Evolutionary conservation across 2,797 vertebrate species (phyloP).

Genomic region (Remorina albescens): DNA sequence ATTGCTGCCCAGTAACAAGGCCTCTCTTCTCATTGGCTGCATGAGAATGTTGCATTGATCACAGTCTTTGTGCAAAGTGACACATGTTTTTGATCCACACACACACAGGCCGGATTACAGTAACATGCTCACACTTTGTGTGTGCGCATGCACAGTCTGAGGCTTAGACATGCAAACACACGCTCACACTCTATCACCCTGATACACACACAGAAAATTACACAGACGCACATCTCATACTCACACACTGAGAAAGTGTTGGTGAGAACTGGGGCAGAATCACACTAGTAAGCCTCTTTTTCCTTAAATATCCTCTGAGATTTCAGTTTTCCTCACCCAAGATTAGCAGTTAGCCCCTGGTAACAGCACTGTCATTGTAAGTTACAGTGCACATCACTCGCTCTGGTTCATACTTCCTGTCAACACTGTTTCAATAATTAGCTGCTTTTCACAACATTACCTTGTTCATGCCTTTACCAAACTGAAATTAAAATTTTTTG

Average conservation of each 20-base stretch:
- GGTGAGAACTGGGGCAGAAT: slow-evolving; percentile 70
- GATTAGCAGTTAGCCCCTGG: slow-evolving; percentile 71
- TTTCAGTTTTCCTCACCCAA: slow-evolving; percentile 44
- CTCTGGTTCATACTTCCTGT: slow-evolving; percentile 44
- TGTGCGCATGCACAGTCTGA: slow-evolving; percentile 25
- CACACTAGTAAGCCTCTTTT: slow-evolving; percentile 67
- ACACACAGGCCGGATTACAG: slow-evolving; percentile 68
- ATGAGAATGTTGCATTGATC: slow-evolving; percentile 79
- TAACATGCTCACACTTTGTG: slow-evolving; percentile 43
- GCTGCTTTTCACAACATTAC: slow-evolving; percentile 20
- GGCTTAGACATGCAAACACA: slow-evolving; percentile 36
- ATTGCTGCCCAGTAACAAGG: slow-evolving; percentile 86
- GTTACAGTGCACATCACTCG: slow-evolving; percentile 52
- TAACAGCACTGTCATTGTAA: slow-evolving; percentile 67
- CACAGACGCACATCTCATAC: slow-evolving; percentile 30
- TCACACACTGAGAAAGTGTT: slow-evolving; percentile 58
- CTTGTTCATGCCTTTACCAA: slow-evolving; percentile 11
- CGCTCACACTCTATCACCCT: slow-evolving; percentile 13
- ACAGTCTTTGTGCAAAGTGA: slow-evolving; percentile 76
- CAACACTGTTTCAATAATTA: slow-evolving; percentile 34
- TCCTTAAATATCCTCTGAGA: slow-evolving; percentile 66
- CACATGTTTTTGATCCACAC: slow-evolving; percentile 72
- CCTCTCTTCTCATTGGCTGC: slow-evolving; percentile 82
- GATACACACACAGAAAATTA: slow-evolving; percentile 10
- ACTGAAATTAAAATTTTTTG: too few species aligned